phyloP scores from a whole-genome alignment of 1,140 invertebrate species.

The Nasonia vitripennis region DNA sequence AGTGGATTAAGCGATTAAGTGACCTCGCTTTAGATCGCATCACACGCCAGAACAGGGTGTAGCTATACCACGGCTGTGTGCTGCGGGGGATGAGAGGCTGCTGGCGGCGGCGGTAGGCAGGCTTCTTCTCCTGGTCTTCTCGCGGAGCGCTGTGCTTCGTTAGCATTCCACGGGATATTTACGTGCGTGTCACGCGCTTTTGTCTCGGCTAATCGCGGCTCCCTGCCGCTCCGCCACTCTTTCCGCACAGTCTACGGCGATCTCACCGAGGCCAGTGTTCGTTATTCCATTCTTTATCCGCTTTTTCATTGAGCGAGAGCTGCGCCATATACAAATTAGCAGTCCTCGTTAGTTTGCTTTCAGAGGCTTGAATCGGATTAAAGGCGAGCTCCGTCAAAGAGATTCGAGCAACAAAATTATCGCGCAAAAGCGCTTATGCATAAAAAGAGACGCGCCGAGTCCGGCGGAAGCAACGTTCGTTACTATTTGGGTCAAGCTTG shows the following conservation, averaged over 20 bases:
- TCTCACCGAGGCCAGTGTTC: not conserved
- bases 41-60: not conserved
- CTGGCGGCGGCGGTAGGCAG: not conserved
- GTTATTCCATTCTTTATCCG: constrained; percentile 4
- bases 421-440: not conserved
- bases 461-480: not conserved
- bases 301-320: not conserved
- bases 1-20: constrained; percentile 62
- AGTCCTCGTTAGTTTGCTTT: not conserved
- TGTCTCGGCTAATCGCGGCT: constrained; percentile 39
- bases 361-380: not conserved
- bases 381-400: not conserved
- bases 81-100: not conserved
- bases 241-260: not conserved
- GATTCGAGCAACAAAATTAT: not conserved
- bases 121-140: not conserved
- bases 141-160: constrained; percentile 31
- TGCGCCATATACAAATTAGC: not conserved
- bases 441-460: not conserved
- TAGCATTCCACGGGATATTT: constrained; percentile 41
- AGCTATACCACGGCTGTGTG: not conserved
- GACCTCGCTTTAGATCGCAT: constrained; percentile 47
- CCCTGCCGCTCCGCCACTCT: not conserved
- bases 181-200: not conserved
- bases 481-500: not conserved